Base-by-base conservation (phyloP, 2,797 vertebrate species). In the Myotis myotis region DNA sequence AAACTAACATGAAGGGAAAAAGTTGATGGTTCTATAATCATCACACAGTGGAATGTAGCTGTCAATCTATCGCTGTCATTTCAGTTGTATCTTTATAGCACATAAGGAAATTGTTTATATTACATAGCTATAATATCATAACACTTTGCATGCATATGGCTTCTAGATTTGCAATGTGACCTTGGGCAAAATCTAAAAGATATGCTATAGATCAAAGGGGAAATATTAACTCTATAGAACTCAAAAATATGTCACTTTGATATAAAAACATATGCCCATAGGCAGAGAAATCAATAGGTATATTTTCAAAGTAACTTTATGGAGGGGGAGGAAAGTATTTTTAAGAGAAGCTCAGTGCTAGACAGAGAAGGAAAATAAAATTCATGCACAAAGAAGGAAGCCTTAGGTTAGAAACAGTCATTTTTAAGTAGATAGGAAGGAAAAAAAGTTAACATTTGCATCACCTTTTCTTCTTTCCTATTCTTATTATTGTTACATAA, bases 221-320 rank as follows among this genome's bases (percentile, higher is more conserved):
- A 70, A 94, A 68, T 81, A 55, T 44, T 84, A 83, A 87, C 19
- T 80, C 6, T 93, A n/a, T 1, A 81, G 13, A 89, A 93, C n/a
- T 70, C 30, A 10, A 66, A 89, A 92, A 87, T 1, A 75, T 64
- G 80, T 86, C 6, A 41, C 57, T 90, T 70, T 62, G 71, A 74
- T 57, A 84, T 78, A 64, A 86, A 84, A 91, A 68, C 33, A 25
- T 86, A 47, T 36, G 8, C 25, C 80, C 20, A 25, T 91, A 70
- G 7, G 60, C 49, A 76, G 30, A 82, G 6, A 88, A 94, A 91
- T 82, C 2, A 4, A 25, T 70, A 87, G 13, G 4, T 19, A 30
- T 11, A n/a, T 22, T 92, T 4, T 28, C 78, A 83, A 94, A 91
- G 30, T 57, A 91, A 93, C 72, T 96, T 47, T 64, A 51, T 70